phyloP scores from a whole-genome alignment of 1,140 invertebrate species.

The Phymastichus coffea region DNA sequence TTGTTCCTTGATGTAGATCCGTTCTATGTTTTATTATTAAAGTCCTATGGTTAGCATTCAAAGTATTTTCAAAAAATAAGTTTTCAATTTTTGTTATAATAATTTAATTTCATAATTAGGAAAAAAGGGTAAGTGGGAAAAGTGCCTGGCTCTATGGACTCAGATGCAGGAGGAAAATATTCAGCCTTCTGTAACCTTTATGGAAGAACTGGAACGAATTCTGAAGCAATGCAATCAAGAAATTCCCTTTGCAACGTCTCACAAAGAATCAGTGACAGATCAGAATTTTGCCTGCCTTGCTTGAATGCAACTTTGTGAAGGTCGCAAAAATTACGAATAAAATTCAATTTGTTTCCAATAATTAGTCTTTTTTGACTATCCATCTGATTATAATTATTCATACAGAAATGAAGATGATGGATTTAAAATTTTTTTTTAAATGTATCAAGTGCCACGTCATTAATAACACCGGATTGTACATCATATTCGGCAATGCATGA shows the following conservation, averaged over 20 bases:
- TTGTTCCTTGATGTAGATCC: neutral
- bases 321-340: conserved; percentile 56
- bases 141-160: conserved; percentile 74
- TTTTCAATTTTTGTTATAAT: neutral
- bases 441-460: no score
- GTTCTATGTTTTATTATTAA: neutral
- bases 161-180: conserved; percentile 80
- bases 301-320: no score
- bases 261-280: neutral
- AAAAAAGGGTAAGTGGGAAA: conserved; percentile 67
- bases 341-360: no score
- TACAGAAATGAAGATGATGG: no score
- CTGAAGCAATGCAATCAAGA: conserved; percentile 64
- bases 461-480: no score
- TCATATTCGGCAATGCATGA: no score
- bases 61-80: neutral
- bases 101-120: conserved; percentile 42
- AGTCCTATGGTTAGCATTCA: conserved; percentile 6
- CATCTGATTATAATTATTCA: no score
- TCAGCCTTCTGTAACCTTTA: conserved; percentile 67
- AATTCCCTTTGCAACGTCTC: conserved; percentile 59
- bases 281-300: no score
- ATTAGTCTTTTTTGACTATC: no score
- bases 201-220: conserved; percentile 65
- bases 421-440: no score